Evolutionary conservation across 2,888 invertebrate genomes (phyloP), one percentile per base, ranked within the genome.

Genomic region (Tubiluchus corallicola): DNA sequence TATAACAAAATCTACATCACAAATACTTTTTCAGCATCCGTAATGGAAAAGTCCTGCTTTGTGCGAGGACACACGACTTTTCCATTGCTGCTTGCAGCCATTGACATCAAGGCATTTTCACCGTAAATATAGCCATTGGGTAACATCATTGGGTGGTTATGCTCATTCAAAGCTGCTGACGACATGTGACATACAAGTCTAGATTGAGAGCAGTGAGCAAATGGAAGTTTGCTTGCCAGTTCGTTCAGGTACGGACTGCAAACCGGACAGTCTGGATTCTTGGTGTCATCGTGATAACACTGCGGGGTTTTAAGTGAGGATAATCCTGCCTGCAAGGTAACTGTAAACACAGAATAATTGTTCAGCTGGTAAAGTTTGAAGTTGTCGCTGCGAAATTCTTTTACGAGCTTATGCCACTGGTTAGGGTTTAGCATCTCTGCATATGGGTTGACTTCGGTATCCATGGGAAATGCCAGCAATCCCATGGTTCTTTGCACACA

Each of bases 101-200:
- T 39, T 39, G 17, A 17, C n/a, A 5, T n/a, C 39, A 17, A 39
- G 9, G n/a, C 82, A 74, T 82, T 75, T 68, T 87, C 83, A 5
- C 88, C 88, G 60, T 90, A 96, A 47, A 98, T 90, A 67, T 87
- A 82, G 45, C 96, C 96, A 68, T 96, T 96, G 49, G 98, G 98
- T 67, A 99, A 73, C 78, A 92, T 88, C 80, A 96, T 83, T 9
- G 94, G 94, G 54, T 85, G 87, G 70, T 96, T 94, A 67, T 96
- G 82, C 63, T 96, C 94, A 68, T 98, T 92, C 57, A 98, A 73
- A 41, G 88, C 81, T 55, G 80, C 73, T 20, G 87, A 84, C 48
- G 84, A 82, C 54, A 94, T 78, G 59, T 75, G 71, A 66, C 96
- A 98, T 57, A 94, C 82, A 44, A 94, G 75, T 44, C 88, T 76